phyloP scores from a whole-genome alignment of 2,797 vertebrate genomes.

The Chromis chromis region DNA sequence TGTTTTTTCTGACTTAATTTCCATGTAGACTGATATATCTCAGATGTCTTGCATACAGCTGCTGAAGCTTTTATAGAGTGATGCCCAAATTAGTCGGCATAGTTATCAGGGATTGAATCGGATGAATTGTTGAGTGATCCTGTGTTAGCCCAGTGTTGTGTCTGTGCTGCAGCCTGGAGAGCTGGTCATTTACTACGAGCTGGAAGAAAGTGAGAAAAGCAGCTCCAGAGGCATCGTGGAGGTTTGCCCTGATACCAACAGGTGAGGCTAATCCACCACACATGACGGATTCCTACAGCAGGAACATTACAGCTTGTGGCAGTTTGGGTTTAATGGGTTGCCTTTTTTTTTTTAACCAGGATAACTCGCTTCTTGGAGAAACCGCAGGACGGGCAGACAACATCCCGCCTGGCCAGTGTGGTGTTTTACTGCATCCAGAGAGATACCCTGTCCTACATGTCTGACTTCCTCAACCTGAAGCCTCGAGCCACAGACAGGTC shows the following conservation, averaged over 20 bases:
- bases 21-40: too few relatives aligned
- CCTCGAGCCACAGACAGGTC: conserved; percentile 69
- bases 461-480: conserved; percentile 78
- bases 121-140: background rate
- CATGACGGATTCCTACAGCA: background rate
- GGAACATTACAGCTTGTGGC: background rate
- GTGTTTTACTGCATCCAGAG: conserved; percentile 88
- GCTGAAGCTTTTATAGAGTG: too few relatives aligned
- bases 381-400: conserved; percentile 76
- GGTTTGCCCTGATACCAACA: conserved; percentile 85
- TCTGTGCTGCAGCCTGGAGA: conserved; percentile 82
- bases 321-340: background rate
- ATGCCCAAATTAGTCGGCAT: too few relatives aligned
- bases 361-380: conserved; percentile 86
- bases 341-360: conserved; percentile 67
- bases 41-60: too few relatives aligned
- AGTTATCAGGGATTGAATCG: background rate
- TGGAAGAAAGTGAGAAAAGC: conserved; percentile 85
- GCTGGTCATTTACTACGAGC: conserved; percentile 87
- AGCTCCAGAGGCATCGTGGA: conserved; percentile 88
- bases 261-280: conserved; percentile 67
- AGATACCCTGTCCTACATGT: conserved; percentile 76
- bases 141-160: background rate
- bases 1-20: too few relatives aligned
- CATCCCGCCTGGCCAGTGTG: conserved; percentile 86